Evolutionary conservation across 2,888 invertebrate species (phyloP).

Genomic region (Dugesia japonica): DNA sequence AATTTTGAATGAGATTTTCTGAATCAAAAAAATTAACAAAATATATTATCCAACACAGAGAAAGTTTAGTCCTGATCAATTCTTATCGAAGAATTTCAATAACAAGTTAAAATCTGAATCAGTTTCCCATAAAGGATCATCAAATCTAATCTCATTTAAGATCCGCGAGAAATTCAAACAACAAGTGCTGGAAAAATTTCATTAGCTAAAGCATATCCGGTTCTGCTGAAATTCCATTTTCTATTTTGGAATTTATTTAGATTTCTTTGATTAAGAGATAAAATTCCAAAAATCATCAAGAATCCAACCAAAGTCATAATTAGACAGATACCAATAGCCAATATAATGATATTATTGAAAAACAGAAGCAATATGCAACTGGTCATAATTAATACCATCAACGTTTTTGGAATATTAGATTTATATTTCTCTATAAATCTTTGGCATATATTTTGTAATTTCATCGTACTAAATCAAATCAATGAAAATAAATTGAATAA

Average conservation of each 20-base stretch:
- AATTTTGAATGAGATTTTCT: too few species aligned
- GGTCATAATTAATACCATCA: neutral
- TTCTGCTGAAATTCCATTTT: neutral
- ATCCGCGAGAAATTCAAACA: neutral
- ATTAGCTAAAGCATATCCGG: neutral
- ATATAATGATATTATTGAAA: neutral
- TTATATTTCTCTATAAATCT: neutral
- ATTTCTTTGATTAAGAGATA: neutral
- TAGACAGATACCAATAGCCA: neutral
- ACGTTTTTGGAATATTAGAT: neutral
- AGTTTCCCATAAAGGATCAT: too few species aligned
- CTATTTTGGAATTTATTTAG: neutral
- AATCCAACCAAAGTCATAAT: neutral
- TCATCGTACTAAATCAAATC: too few species aligned
- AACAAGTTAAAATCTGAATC: too few species aligned
- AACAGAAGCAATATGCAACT: neutral
- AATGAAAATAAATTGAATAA: too few species aligned
- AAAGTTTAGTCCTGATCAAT: too few species aligned
- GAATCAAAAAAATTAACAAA: too few species aligned
- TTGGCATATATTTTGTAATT: neutral
- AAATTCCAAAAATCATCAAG: neutral
- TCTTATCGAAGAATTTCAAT: too few species aligned
- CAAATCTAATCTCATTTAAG: too few species aligned
- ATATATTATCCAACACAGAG: too few species aligned
- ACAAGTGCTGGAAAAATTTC: neutral